These are phyloP conservation scores for Plagodis dolabraria DNA, from an alignment of 2,888 invertebrate genomes.

Conservation along the genomic window DNA sequence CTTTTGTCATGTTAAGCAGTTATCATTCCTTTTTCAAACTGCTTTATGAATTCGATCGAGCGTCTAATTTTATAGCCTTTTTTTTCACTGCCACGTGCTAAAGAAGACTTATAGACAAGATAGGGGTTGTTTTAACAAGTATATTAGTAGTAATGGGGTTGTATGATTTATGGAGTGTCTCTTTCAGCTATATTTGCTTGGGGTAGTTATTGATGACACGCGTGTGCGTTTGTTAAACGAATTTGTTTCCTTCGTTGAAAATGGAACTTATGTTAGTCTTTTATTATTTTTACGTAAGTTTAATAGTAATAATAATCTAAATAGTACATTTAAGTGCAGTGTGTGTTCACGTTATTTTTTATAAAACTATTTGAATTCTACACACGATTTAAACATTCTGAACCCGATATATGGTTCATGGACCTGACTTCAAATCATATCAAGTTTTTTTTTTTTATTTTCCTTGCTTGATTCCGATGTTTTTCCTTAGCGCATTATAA, in stretches of 20 bases:
- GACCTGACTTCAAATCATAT: no score
- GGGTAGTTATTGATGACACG: constrained; percentile 80
- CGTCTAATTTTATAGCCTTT: constrained; percentile 69
- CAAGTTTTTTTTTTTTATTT: no score
- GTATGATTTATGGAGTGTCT: constrained; percentile 82
- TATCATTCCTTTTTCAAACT: constrained; percentile 65
- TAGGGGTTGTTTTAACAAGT: constrained; percentile 83
- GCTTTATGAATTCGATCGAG: constrained; percentile 51
- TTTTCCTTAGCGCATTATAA: no score
- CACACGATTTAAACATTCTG: no score
- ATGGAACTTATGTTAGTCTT: constrained; percentile 30
- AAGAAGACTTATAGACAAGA: constrained; percentile 72
- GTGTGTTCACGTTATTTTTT: no score
- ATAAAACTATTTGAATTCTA: no score
- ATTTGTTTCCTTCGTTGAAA: constrained; percentile 57
- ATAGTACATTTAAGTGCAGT: no score
- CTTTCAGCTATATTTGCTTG: constrained; percentile 74
- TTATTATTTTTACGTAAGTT: constrained; percentile 1
- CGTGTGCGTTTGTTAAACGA: constrained; percentile 57
- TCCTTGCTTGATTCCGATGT: no score
- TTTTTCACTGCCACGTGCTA: constrained; percentile 61
- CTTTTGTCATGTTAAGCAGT: constrained; percentile 79
- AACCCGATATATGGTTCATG: no score
- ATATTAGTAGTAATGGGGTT: constrained; percentile 80
- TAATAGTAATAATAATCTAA: no score